Evolutionary conservation across 1,140 invertebrate genomes (phyloP).

Genomic region (Heliconius eleuchia): DNA sequence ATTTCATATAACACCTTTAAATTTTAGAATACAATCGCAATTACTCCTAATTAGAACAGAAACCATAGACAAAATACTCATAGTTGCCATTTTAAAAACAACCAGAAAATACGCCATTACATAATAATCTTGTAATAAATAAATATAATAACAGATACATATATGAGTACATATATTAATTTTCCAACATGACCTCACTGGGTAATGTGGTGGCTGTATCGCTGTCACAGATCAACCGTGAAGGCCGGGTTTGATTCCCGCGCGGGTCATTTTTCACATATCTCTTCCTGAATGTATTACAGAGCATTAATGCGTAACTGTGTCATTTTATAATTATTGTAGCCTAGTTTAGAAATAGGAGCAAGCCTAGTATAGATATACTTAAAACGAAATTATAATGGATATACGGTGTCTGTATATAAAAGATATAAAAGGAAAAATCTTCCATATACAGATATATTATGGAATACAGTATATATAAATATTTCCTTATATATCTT

Average conservation of each 20-base stretch:
- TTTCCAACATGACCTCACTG: conserved; percentile 19
- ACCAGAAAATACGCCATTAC: not conserved
- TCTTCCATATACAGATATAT: no score
- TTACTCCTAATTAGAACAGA: not conserved
- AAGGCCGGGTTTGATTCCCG: conserved; percentile 66
- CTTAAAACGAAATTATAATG: no score
- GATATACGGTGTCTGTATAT: no score
- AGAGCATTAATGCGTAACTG: conserved; percentile 32
- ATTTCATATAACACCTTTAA: no score
- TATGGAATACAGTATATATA: no score
- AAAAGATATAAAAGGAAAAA: no score
- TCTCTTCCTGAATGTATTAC: conserved; percentile 45
- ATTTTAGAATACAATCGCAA: no score
- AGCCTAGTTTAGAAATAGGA: not conserved
- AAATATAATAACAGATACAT: not conserved
- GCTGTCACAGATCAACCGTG: conserved; percentile 51
- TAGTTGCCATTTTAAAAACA: not conserved
- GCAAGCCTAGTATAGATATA: not conserved
- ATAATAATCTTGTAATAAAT: not conserved
- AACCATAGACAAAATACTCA: not conserved
- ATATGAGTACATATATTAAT: not conserved
- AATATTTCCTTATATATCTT: no score
- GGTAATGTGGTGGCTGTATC: conserved; percentile 27
- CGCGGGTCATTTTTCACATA: conserved; percentile 49
- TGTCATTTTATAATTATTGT: conserved; percentile 20